Evolutionary conservation across 35 echinoderm and acorn worm genomes (phyloP).

Genomic region (Amphiura filiformis): DNA sequence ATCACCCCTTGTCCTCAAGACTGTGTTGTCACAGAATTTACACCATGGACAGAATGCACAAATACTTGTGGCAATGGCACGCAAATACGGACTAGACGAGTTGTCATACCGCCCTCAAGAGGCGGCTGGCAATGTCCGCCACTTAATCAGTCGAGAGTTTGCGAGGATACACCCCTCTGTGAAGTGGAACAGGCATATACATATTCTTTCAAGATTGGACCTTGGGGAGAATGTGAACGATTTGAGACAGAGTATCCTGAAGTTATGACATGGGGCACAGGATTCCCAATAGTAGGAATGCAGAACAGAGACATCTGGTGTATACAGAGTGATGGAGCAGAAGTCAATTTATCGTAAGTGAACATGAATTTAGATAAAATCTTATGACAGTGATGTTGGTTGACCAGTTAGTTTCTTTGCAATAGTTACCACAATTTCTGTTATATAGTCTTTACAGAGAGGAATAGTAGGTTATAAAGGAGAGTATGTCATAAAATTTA

Average conservation of each 20-base stretch:
- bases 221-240: conserved; percentile 63
- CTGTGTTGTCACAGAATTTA: conserved; percentile 79
- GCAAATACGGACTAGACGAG: conserved; percentile 65
- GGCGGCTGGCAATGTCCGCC: conserved; percentile 59
- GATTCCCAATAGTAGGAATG: conserved; percentile 38
- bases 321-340: conserved; percentile 66
- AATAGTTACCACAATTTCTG: too few species aligned
- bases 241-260: not conserved
- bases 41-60: conserved; percentile 71
- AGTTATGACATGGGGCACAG: not conserved
- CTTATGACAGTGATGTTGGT: too few species aligned
- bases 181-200: conserved; percentile 26
- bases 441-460: too few species aligned
- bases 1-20: conserved; percentile 81
- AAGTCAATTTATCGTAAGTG: conserved; percentile 56
- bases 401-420: too few species aligned
- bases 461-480: too few species aligned
- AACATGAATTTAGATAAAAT: too few species aligned
- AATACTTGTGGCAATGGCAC: conserved; percentile 93
- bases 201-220: conserved; percentile 58
- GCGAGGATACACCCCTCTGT: conserved; percentile 39
- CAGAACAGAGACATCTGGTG: conserved; percentile 64
- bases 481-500: too few species aligned
- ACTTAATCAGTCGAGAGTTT: conserved; percentile 57
- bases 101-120: conserved; percentile 57